Percentiles rank a stretch among this genome's conserved stretches.
Conservation (phyloP, 1,140 invertebrate genomes). For the Cyclargus thomasi region DNA sequence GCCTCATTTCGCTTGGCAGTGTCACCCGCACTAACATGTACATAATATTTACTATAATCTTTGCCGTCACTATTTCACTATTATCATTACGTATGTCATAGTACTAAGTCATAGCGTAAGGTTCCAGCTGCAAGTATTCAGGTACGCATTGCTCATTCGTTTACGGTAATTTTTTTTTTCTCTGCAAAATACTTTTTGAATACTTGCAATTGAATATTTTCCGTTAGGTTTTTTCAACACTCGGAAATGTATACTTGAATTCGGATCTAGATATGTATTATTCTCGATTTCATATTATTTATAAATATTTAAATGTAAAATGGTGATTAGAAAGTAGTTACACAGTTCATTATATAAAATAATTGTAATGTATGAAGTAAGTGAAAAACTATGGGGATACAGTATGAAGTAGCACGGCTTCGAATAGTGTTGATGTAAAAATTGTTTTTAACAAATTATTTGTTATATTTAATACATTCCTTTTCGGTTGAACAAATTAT, state of each 20-base stretch:
- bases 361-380: conserved; percentile 28
- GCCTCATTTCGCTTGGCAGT: conserved; percentile 22
- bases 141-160: conserved; percentile 20
- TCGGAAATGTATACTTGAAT: not conserved
- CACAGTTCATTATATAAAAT: conserved; percentile 26
- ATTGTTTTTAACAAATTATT: conserved; percentile 14
- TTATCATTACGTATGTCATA: conserved; percentile 50
- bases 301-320: too few species aligned
- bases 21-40: conserved; percentile 53
- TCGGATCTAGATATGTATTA: not conserved
- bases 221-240: not conserved
- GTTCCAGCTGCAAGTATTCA: conserved; percentile 22
- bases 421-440: conserved; percentile 28
- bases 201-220: conserved; percentile 5
- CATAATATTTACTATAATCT: conserved; percentile 36
- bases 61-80: conserved; percentile 55
- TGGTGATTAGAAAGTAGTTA: not conserved
- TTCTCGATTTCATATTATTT: not conserved
- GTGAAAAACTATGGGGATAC: conserved; percentile 18
- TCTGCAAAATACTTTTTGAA: not conserved
- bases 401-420: conserved; percentile 46
- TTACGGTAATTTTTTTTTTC: not conserved
- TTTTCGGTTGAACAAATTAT: conserved; percentile 16
- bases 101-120: conserved; percentile 24
- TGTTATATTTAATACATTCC: conserved; percentile 17